Evolutionary conservation across 1,140 invertebrate species (phyloP), one percentile per base, ranked within the genome.

Genomic region (Drosophila novamexicana): DNA sequence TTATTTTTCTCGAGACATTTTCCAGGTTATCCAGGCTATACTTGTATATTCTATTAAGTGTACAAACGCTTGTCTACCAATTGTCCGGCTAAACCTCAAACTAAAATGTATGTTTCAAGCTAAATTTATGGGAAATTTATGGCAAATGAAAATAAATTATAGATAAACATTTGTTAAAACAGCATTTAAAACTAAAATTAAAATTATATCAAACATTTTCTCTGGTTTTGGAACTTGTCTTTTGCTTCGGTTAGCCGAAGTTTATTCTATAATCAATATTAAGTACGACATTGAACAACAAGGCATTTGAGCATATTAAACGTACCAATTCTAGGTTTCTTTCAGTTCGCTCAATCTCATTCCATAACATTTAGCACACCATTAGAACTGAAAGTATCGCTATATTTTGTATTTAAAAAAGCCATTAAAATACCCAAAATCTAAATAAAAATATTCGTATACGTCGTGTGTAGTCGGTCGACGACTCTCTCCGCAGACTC

Each of bases 211-310:
- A 29, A 29, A 29, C 4, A 29, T 29, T 29, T 29, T 34, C 34
- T 12, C 12, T 39, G n/a, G 8, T 10, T 44, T 59, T 32, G 56
- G 56, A 73, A 73, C n/a, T 37, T 29, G 53, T 61, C 44, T 47
- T 4, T 9, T 5, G 29, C n/a, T 86, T 85, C 78, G 79, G 83
- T 36, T 16, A 12, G 18, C 67, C 83, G 82, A 85, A 70, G 61
- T 40, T 37, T 65, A 56, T 70, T 65, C 57, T 58, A 34, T 37
- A 37, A 29, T 66, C 64, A 72, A 29, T 52, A 32, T 22, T 16
- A 18, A 45, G 39, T 40, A 40, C 12, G 12, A 12, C 39, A 40
- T 40, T 40, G 9, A 12, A 29, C 7, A 14, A 54, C 34, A 54
- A 49, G 14, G 34, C 45, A 56, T 44, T 66, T 64, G 37, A 59